Evolutionary conservation across 2,797 vertebrate species (phyloP).

Genomic region (Amblyraja radiata): DNA sequence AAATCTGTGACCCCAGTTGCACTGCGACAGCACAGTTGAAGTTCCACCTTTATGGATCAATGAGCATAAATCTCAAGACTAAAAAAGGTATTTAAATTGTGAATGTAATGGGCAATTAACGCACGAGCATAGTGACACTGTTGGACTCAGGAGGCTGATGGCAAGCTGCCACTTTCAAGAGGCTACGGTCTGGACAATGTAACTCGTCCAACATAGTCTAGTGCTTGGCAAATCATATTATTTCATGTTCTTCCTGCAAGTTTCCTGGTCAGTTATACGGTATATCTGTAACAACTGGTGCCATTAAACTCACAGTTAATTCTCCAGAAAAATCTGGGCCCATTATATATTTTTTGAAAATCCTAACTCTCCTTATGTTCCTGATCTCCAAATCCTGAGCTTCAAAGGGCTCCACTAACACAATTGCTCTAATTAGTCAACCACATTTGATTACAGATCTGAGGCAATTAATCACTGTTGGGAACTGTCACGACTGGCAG

Average conservation of each 20-base stretch:
- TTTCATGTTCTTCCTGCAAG: neutral
- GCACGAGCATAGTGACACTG: too few relatives aligned
- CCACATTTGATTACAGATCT: neutral
- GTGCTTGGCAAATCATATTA: neutral
- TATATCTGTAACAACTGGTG: too few relatives aligned
- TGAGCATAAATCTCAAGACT: too few relatives aligned
- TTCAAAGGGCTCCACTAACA: neutral
- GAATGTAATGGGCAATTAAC: too few relatives aligned
- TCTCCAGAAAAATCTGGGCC: neutral
- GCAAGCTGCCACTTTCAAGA: neutral
- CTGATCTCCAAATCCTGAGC: neutral
- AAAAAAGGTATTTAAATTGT: too few relatives aligned
- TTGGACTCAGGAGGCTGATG: neutral
- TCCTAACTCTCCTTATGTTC: neutral
- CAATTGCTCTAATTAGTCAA: constrained; percentile 22
- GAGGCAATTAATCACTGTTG: constrained; percentile 25
- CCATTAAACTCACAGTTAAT: neutral
- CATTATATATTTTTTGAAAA: neutral
- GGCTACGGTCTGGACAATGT: too few relatives aligned
- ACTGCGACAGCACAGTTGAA: too few relatives aligned
- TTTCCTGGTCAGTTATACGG: neutral
- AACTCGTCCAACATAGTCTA: neutral
- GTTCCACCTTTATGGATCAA: too few relatives aligned
- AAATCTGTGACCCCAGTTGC: neutral
- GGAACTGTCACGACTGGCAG: neutral